Evolutionary conservation across 1,140 invertebrate genomes (phyloP), one percentile per base, ranked within the genome.

Genomic region (Apocrypta bakeri): DNA sequence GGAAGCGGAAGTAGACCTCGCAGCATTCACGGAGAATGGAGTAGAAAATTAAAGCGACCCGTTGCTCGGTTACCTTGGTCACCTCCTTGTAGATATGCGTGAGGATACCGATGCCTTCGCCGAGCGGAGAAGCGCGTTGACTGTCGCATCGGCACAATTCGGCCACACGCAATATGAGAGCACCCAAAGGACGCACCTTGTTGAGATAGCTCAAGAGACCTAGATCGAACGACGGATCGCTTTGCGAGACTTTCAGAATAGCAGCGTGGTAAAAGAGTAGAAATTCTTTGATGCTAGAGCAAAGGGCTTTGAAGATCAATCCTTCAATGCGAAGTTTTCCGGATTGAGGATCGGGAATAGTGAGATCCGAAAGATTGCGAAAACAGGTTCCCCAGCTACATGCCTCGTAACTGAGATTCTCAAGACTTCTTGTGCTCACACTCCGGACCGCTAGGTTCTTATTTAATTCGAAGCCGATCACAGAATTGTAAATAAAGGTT

Each of bases 1-100:
- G 91, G 81, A 94, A 93, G 84, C 93, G 93, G 87, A 94, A 94
- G 86, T 95, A 95, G 83, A 94, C 93, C 85, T 92, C 92, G 84
- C 94, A 95, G 3, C 94, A 93, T 1, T 92, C 90, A 76, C 94
- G 93, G 24, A 95, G 85, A 24, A 93, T 92, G 3, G 93, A 93
- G 84, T 93, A 94, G 79, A 94, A 89, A 1, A 93, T 92, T 1
- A 92, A 84, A 17, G 94, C 92, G 0, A 94, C 92, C 21, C 90
- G 90, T 4, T 90, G 89, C 86, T 93, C 92, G 0, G 93, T 94
- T 9, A 94, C 89, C 75, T 92, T 89, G 0, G 92, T 94, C 61
- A 94, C 93, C 87, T 94, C 92, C 71, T 93, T 90, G 75, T 94
- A 94, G 81, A 94, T 90, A 84, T 94, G 93, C 8, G 93, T 93